Evolutionary conservation across 2,797 vertebrate species (phyloP), one percentile per base, ranked within the genome.

Genomic region (Acrossocheilus wenchowensis): DNA sequence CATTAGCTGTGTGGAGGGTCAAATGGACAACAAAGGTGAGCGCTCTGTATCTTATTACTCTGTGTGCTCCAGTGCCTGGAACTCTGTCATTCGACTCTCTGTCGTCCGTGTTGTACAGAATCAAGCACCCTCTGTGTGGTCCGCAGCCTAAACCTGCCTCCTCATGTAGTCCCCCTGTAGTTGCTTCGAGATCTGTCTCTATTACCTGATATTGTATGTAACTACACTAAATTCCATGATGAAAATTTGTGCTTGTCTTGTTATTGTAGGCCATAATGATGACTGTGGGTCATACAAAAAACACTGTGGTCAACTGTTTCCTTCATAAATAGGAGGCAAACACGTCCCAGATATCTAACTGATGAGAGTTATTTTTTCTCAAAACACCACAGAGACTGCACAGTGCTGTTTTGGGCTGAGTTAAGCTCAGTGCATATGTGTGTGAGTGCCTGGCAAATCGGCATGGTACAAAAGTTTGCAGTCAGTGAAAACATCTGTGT

Each of bases 81-180:
- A 81, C 80, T 78, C 75, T 39, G 87, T 89, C 81, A 90, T 89
- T 75, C 26, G 84, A 90, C 83, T 85, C 89, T 30, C 17, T 43
- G 48, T 26, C 19, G 17, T 48, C 73, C 2, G 4, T 81, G 41
- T 80, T 73, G 9, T 78, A 6, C 48, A 36, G 77, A 79, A 62
- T 36, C 43, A 73, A 64, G 23, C 78, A 34, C 71, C 14, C 60
- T 50, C 86, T 39, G 41, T 80, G 82, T 45, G 73, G 62, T 72
- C 50, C 2, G 30, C 43, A 79, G 23, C 73, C 68, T 66, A 43
- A 54, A 79, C 66, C 52, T 79, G 43, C 15, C 41, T 43, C 66
- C 30, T 34, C 15, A 26, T 68, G n/a, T 68, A 17, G 34, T 30
- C 36, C 48, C 71, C 69, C n/a, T 19, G 17, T 50, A 83, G 82